Percentiles rank a stretch among this genome's conserved stretches.
Evolutionary conservation across 2,888 invertebrate species (phyloP).

Genomic region (Tanypteryx hageni): DNA sequence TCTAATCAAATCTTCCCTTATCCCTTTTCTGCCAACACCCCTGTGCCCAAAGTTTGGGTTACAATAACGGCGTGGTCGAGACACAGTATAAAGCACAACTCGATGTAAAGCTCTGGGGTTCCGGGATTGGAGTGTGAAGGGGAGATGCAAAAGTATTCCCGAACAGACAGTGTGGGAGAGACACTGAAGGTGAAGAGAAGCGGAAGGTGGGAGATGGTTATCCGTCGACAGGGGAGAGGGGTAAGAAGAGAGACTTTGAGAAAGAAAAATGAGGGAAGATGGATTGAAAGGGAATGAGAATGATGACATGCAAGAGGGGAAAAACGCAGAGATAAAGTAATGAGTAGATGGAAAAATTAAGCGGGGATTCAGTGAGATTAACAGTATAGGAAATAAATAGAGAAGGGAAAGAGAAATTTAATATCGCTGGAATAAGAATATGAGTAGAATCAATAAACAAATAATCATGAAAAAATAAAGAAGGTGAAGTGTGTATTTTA

Average conservation of each 20-base stretch:
- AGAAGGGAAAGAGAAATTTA: no score
- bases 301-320: background rate
- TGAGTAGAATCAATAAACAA: no score
- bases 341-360: no score
- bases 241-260: no score
- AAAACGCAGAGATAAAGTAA: background rate
- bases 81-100: conserved; percentile 15
- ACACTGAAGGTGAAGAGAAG: background rate
- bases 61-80: background rate
- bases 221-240: no score
- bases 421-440: no score
- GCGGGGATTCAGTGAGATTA: no score
- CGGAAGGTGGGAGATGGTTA: no score
- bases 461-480: no score
- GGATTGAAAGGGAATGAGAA: background rate
- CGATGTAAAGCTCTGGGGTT: conserved; percentile 19
- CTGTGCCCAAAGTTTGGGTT: background rate
- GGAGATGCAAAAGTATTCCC: background rate
- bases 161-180: background rate
- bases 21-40: background rate
- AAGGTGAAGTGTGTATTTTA: no score
- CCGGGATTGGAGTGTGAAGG: background rate
- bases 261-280: background rate
- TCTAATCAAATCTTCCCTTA: no score
- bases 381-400: no score